Evolutionary conservation across 2,797 vertebrate genomes (phyloP).

Genomic region (Momotus momota): DNA sequence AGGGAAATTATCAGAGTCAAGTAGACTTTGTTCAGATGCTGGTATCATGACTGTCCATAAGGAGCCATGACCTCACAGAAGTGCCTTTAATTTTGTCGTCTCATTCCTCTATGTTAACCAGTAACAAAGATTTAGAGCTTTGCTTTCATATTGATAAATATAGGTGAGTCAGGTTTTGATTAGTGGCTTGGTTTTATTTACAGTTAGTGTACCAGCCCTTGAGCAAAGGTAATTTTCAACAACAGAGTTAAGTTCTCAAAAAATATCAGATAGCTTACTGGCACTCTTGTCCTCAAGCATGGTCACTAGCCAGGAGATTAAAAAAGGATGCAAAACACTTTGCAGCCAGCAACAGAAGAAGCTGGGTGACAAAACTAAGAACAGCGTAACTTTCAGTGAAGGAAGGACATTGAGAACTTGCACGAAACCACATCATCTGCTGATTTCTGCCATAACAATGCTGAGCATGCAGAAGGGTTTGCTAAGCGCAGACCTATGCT

Average conservation of each 20-base stretch:
- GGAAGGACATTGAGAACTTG: not conserved
- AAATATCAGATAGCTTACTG: not conserved
- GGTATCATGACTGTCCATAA: not conserved
- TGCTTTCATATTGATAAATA: not conserved
- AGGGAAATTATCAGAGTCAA: not conserved
- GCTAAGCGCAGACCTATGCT: not conserved
- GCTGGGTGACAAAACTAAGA: not conserved
- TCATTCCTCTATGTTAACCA: not conserved
- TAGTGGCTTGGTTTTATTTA: not conserved
- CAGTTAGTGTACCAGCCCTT: not conserved
- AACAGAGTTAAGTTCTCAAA: not conserved
- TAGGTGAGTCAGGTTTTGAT: not conserved
- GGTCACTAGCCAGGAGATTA: not conserved
- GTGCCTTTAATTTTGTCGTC: not conserved
- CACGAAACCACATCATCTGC: not conserved
- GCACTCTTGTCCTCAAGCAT: not conserved
- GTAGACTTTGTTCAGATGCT: not conserved
- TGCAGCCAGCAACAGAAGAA: not conserved
- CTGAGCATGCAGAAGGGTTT: not conserved
- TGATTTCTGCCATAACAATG: not conserved
- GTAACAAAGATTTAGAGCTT: not conserved
- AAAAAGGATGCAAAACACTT: not conserved
- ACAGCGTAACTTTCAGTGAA: not conserved
- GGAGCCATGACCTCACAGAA: not conserved
- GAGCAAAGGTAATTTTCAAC: not conserved